phyloP scores from a whole-genome alignment of 1,140 invertebrate species.

The Brachionus manjavacas region DNA sequence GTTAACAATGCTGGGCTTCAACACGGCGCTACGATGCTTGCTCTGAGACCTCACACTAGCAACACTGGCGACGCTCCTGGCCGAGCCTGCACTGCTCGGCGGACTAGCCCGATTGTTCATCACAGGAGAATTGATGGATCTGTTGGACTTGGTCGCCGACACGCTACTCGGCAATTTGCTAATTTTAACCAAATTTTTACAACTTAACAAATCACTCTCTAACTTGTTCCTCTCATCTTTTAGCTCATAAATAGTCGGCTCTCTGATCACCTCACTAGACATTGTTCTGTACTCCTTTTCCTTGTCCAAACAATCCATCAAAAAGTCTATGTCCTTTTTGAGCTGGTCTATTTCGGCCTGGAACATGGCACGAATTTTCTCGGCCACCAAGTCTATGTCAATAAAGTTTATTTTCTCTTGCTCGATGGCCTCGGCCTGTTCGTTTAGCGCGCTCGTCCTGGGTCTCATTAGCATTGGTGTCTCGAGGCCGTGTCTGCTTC shows the following conservation, averaged over 20 bases:
- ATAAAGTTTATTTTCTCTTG: constrained; percentile 17
- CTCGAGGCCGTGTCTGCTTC: neutral
- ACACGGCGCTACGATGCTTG: neutral
- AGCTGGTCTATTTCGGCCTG: neutral
- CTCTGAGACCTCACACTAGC: neutral
- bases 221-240: constrained; percentile 29
- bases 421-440: neutral
- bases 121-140: neutral
- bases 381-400: neutral
- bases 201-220: constrained; percentile 31
- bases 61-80: neutral
- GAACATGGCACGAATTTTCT: neutral
- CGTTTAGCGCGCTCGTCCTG: neutral
- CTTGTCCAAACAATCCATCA: constrained; percentile 1
- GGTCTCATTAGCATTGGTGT: neutral
- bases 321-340: constrained; percentile 4
- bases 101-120: neutral
- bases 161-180: neutral
- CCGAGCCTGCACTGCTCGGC: neutral
- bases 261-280: neutral
- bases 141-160: neutral
- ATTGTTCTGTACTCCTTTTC: neutral
- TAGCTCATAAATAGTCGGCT: constrained; percentile 13
- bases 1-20: neutral
- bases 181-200: constrained; percentile 18